Percentiles rank a stretch among this genome's conserved stretches.
Conservation (phyloP, 2,797 vertebrate genomes). For the Anomalospiza imberbis region DNA sequence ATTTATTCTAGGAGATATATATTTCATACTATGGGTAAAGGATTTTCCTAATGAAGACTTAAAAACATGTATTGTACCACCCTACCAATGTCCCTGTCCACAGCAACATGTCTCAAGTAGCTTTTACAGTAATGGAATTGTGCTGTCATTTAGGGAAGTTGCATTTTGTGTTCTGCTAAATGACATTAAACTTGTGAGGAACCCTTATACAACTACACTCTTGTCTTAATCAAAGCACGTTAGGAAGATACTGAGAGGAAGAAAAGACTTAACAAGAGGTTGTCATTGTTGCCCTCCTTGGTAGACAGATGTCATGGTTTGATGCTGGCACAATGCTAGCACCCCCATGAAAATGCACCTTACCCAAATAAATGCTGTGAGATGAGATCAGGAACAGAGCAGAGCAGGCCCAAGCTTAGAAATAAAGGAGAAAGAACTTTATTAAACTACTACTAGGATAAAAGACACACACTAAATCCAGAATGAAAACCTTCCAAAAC, state of each 20-base stretch:
- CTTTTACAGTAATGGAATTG: constrained; percentile 10
- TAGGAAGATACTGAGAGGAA: neutral
- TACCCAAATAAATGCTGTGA: too few species aligned
- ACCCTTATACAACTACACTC: neutral
- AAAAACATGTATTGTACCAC: neutral
- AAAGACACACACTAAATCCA: too few species aligned
- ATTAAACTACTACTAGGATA: too few species aligned
- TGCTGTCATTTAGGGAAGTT: neutral
- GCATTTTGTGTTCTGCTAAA: neutral
- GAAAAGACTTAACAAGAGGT: neutral
- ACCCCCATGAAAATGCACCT: too few species aligned
- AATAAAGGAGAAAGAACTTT: too few species aligned
- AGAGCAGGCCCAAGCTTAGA: too few species aligned
- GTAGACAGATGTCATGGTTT: too few species aligned
- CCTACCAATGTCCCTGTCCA: neutral
- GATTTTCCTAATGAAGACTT: neutral
- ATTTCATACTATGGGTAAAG: neutral
- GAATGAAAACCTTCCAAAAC: too few species aligned
- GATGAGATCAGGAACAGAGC: too few species aligned
- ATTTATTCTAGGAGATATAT: neutral
- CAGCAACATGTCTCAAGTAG: neutral
- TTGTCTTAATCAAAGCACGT: neutral
- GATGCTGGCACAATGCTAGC: too few species aligned
- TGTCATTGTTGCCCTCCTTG: neutral
- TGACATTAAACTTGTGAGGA: neutral